Evolutionary conservation across 2,888 invertebrate species (phyloP).

Genomic region (Epistrophella euchroma): DNA sequence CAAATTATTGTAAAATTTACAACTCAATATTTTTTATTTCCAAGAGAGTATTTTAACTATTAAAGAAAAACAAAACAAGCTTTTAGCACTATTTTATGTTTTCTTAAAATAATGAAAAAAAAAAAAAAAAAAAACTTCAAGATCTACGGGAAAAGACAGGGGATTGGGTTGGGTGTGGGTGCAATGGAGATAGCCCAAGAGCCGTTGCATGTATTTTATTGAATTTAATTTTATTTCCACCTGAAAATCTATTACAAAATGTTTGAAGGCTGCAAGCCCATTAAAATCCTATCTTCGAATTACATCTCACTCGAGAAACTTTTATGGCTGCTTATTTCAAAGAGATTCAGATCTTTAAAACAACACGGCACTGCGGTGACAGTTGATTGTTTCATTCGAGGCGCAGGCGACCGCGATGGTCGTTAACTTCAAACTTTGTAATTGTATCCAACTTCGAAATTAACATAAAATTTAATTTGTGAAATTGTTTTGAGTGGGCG

Average conservation of each 20-base stretch:
- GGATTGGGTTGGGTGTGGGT: constrained; percentile 40
- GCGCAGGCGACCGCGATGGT: constrained; percentile 9
- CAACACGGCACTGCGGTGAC: constrained; percentile 40
- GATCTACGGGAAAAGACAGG: not conserved
- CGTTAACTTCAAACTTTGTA: constrained; percentile 50
- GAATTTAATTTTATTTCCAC: constrained; percentile 44
- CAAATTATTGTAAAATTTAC: constrained; percentile 45
- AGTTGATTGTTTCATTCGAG: constrained; percentile 57
- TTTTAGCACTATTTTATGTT: constrained; percentile 23
- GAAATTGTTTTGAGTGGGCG: constrained; percentile 61
- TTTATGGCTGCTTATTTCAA: constrained; percentile 52
- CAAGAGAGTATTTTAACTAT: too few species aligned
- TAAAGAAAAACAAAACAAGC: constrained; percentile 14
- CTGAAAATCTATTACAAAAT: constrained; percentile 55
- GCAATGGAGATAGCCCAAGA: constrained; percentile 53
- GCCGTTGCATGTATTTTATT: constrained; percentile 52
- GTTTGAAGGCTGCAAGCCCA: constrained; percentile 45
- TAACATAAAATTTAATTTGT: constrained; percentile 68
- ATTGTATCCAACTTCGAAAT: constrained; percentile 28
- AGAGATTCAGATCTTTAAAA: constrained; percentile 64
- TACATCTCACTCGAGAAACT: constrained; percentile 43
- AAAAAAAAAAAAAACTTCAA: not conserved
- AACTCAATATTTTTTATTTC: constrained; percentile 46
- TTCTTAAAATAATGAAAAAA: too few species aligned
- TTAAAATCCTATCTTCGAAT: constrained; percentile 54